A percentile compares a stretch with the other conserved stretches of the same genome.
phyloP scores from a whole-genome alignment of 2,797 vertebrate genomes.

The Nyctalus aviator region DNA sequence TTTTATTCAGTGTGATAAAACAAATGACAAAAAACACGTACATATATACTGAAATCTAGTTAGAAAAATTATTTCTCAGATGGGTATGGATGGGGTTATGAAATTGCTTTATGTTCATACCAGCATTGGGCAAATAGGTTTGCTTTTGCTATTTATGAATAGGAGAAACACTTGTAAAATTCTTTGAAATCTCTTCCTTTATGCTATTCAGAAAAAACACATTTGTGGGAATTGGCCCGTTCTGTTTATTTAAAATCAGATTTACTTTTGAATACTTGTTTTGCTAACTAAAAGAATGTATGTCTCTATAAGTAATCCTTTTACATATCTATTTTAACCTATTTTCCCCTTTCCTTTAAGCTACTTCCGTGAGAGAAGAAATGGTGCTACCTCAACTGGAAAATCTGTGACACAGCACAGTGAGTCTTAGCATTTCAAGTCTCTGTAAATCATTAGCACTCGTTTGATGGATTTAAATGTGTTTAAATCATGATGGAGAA shows the following conservation, averaged over 20 bases:
- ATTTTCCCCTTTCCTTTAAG: conserved; percentile 82
- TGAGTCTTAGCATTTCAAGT: conserved; percentile 80
- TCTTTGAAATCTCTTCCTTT: not conserved
- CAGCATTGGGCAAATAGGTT: not conserved
- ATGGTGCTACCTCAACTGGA: conserved; percentile 76
- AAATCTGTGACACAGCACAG: conserved; percentile 77
- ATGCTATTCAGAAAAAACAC: not conserved
- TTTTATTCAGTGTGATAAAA: conserved; percentile 15
- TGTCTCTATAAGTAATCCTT: not conserved
- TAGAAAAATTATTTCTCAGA: not conserved
- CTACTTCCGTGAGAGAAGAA: conserved; percentile 86
- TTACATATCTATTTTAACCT: not conserved
- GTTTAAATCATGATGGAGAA: not conserved
- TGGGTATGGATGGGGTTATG: not conserved
- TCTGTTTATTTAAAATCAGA: conserved; percentile 1
- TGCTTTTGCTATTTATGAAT: conserved; percentile 29
- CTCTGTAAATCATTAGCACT: conserved; percentile 66
- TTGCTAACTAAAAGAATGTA: not conserved
- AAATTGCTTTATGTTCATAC: not conserved
- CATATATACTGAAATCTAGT: not conserved
- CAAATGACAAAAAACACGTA: not conserved
- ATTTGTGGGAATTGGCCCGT: conserved; percentile 15
- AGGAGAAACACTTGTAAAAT: not conserved
- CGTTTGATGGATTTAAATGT: not conserved
- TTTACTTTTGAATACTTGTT: conserved; percentile 12